These are phyloP conservation scores for rabbit (Oryctolagus cuniculus) DNA, from an alignment of 2,113 vertebrate genomes.

Conservation along the genomic window DNA sequence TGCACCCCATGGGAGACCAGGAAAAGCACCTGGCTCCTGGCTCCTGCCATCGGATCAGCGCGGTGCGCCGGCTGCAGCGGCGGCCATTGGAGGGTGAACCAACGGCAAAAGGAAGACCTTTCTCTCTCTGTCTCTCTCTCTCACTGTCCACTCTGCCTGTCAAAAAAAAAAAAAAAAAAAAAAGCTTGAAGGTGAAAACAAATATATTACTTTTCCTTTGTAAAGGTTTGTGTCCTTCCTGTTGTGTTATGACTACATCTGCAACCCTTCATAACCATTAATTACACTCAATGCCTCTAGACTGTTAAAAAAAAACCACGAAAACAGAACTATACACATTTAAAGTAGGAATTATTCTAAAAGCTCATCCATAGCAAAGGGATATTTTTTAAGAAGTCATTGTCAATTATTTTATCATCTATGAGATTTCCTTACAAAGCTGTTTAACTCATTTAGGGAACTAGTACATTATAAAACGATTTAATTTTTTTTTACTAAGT, in stretches of 20 bases:
- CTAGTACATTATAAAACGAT: not conserved
- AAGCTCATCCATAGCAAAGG: not conserved
- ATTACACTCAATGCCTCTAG: not conserved
- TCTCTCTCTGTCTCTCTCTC: no score
- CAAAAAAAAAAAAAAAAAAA: no score
- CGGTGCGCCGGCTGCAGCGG: no score
- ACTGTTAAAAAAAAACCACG: not conserved
- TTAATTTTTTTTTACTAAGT: not conserved
- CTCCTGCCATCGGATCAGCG: no score
- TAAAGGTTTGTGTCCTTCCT: not conserved
- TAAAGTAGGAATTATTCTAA: constrained; percentile 25
- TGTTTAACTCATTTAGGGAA: constrained; percentile 18
- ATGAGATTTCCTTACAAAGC: not conserved
- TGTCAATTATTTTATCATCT: constrained; percentile 11
- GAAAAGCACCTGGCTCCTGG: no score
- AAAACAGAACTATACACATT: not conserved
- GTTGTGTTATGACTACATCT: not conserved
- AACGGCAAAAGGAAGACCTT: no score
- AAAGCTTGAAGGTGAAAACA: constrained; percentile 18
- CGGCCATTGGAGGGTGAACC: no score
- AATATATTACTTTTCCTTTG: not conserved
- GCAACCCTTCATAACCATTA: not conserved
- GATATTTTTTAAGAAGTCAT: not conserved
- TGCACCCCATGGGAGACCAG: no score
- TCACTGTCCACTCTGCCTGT: no score